A percentile compares a stretch with the other conserved stretches of the same genome.
Evolutionary conservation across 2,113 vertebrate species (phyloP).

Genomic region (Pteruthius melanotis): DNA sequence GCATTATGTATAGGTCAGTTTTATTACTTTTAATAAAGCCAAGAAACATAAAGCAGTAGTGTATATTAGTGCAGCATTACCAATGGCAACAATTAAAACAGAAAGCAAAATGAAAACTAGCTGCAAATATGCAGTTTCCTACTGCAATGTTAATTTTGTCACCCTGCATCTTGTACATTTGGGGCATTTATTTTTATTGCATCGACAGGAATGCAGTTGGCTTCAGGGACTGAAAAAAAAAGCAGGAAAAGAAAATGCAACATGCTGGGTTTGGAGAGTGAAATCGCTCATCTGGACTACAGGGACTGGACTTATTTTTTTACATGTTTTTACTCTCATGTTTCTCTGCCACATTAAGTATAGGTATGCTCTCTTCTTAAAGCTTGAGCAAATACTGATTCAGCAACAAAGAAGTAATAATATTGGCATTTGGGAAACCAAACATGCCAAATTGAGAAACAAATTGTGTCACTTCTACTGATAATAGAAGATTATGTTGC

Average conservation of each 20-base stretch:
- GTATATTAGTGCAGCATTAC: not conserved
- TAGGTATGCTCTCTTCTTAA: not conserved
- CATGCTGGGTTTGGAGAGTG: not conserved
- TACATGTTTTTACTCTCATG: not conserved
- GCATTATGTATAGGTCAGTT: constrained; percentile 1
- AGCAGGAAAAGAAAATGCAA: not conserved
- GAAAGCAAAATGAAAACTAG: not conserved
- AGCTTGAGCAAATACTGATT: not conserved
- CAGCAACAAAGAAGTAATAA: not conserved
- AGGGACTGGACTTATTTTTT: not conserved
- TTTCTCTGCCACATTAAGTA: not conserved
- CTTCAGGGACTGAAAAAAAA: not conserved
- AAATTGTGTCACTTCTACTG: not conserved
- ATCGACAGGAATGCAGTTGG: not conserved
- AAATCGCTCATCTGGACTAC: not conserved
- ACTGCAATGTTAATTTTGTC: not conserved
- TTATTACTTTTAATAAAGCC: constrained; percentile 32
- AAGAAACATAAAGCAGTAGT: not conserved
- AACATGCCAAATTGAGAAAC: constrained; percentile 1
- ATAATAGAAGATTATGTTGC: constrained; percentile 1
- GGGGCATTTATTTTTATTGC: constrained; percentile 7
- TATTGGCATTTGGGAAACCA: not conserved
- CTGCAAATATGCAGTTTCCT: not conserved
- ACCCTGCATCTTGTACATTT: not conserved
- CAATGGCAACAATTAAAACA: constrained; percentile 12